Percentiles rank a stretch among this genome's conserved stretches.
Conservation (phyloP, 2,113 vertebrate species). For the Anas platyrhynchos region DNA sequence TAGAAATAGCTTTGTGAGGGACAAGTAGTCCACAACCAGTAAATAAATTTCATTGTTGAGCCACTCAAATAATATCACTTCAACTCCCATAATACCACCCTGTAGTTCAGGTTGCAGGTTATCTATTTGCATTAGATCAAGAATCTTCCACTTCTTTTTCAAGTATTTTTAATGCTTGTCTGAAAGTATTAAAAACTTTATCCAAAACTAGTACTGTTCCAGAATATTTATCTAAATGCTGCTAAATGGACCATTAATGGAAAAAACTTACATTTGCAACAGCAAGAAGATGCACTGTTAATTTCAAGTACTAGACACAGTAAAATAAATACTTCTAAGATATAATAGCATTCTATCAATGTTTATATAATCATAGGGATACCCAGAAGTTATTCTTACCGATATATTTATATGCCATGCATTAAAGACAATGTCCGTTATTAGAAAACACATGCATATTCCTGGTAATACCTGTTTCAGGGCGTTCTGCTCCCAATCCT, state of each 20-base stretch:
- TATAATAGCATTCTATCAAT: not conserved
- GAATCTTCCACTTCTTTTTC: not conserved
- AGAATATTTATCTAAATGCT: not conserved
- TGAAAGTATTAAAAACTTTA: not conserved
- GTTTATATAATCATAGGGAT: not conserved
- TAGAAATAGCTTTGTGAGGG: not conserved
- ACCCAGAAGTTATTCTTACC: not conserved
- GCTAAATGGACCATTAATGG: not conserved
- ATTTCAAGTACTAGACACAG: not conserved
- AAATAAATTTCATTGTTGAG: not conserved
- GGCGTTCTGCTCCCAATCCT: constrained; percentile 91
- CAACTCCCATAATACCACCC: not conserved
- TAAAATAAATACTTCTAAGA: not conserved
- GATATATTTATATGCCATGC: not conserved
- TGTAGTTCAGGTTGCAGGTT: not conserved
- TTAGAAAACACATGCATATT: not conserved
- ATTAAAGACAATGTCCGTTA: not conserved
- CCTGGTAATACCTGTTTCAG: constrained; percentile 86
- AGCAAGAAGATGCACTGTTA: not conserved
- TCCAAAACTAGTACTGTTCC: not conserved
- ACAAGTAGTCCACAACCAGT: not conserved
- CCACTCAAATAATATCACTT: not conserved
- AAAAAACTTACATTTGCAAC: not conserved
- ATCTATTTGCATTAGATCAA: not conserved
- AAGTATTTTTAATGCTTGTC: not conserved